Conservation (phyloP, 2,797 vertebrate species). For the Gila robusta region DNA sequence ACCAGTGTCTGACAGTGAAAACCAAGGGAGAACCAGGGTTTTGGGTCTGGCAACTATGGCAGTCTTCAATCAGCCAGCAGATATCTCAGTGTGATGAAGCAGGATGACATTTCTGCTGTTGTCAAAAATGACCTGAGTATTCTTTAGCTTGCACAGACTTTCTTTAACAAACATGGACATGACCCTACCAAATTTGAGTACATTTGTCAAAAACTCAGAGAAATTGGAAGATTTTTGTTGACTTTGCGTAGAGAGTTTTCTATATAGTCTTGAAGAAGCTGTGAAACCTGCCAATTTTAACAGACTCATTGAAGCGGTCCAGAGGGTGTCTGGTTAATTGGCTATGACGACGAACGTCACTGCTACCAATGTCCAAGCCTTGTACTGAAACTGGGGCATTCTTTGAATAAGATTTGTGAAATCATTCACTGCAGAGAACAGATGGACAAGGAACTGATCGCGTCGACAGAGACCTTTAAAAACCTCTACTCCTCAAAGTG, state of each 20-base stretch:
- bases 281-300: conserved; percentile 58
- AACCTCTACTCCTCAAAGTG: conserved; percentile 59
- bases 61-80: conserved; percentile 26
- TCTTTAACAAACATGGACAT: too few relatives aligned
- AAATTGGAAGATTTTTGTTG: conserved; percentile 20
- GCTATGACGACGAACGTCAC: conserved; percentile 57
- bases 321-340: conserved; percentile 44
- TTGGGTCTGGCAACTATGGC: conserved; percentile 35
- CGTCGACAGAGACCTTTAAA: conserved; percentile 58
- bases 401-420: conserved; percentile 57
- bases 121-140: conserved; percentile 54
- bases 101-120: conserved; percentile 59
- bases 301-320: conserved; percentile 55
- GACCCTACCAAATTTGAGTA: too few relatives aligned
- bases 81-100: conserved; percentile 59
- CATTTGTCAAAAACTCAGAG: too few relatives aligned
- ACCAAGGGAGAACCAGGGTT: not conserved
- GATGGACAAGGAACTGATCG: conserved; percentile 57
- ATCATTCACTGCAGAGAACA: conserved; percentile 61
- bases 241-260: conserved; percentile 16
- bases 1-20: conserved; percentile 15
- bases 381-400: conserved; percentile 58
- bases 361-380: conserved; percentile 56
- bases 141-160: too few relatives aligned
- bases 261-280: conserved; percentile 46